phyloP scores from a whole-genome alignment of 2,113 vertebrate species.

The Scartelaos histophorus region DNA sequence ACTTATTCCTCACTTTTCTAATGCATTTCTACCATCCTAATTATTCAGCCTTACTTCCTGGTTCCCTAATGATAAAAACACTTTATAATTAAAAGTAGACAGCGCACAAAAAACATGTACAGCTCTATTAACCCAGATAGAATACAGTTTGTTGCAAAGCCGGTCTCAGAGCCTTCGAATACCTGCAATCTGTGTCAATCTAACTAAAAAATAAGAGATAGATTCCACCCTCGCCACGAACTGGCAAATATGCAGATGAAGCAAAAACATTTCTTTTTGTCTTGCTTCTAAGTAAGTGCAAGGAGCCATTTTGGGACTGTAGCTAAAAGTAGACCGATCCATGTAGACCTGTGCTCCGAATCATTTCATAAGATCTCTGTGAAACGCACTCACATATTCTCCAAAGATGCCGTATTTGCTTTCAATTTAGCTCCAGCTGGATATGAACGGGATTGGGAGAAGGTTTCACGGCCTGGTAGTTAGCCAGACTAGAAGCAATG shows the following conservation, averaged over 20 bases:
- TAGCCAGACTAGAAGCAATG: conserved; percentile 36
- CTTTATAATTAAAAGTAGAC: too few relatives aligned
- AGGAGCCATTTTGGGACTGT: background rate
- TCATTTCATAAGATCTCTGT: background rate
- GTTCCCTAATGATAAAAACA: too few relatives aligned
- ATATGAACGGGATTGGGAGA: conserved; percentile 19
- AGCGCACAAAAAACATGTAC: too few relatives aligned
- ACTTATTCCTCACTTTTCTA: too few relatives aligned
- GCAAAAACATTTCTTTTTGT: background rate
- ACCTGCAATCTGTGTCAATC: too few relatives aligned
- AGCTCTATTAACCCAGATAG: too few relatives aligned
- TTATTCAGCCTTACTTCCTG: too few relatives aligned
- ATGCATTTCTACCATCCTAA: too few relatives aligned
- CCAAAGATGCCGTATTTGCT: conserved; percentile 11
- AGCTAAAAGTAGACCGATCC: too few relatives aligned
- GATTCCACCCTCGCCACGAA: background rate
- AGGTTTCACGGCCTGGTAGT: conserved; percentile 40
- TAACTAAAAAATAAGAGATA: background rate
- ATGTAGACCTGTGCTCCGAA: conserved; percentile 3
- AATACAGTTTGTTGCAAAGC: too few relatives aligned
- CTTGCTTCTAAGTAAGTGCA: background rate
- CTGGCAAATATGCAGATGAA: background rate
- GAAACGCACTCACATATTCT: conserved; percentile 1
- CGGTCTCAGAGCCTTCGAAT: too few relatives aligned
- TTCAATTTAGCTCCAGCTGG: conserved; percentile 14